Evolutionary conservation across 1,140 invertebrate species (phyloP), one percentile per base, ranked within the genome.

Genomic region (Elymnias hypermnestra): DNA sequence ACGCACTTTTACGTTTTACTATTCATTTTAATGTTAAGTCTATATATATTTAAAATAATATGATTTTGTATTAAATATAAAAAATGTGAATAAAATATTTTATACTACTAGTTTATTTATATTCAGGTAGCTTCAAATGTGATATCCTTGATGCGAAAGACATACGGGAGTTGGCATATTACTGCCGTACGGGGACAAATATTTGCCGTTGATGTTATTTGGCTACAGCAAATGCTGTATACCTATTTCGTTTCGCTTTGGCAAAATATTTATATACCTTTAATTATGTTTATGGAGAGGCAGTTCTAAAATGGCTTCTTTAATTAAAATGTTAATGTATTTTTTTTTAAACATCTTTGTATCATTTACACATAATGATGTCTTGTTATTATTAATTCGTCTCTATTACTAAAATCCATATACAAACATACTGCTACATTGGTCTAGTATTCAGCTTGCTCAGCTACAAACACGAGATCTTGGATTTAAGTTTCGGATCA

Each of bases 131-230:
- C 14, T 21, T 39, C 37, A 33, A 33, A 48, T 21, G 9, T 19
- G 14, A n/a, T 48, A 15, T 39, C 38, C 14, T 17, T 35, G 22
- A 48, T 28, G 36, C 9, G 36, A 48, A 4, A 22, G 5, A 48
- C 19, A 15, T 12, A 3, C 33, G 15, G 9, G 21, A 42, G 50
- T 46, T 43, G 55, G 41, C 47, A 48, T 54, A 54, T 51, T 54
- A 37, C 31, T 35, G 26, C 26, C 23, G 40, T 48, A 47, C 50
- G 12, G 39, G 21, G 22, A 41, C 48, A 59, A 59, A 59, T 55
- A 55, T 59, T 59, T 54, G 31, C 43, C 26, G 42, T 21, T 37
- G 38, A 48, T 47, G 52, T 51, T 59, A 59, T 55, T 52, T 55
- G 56, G 45, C 21, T 23, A 31, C 15, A 14, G 51, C 39, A 46